Conservation (phyloP, 2,888 invertebrate genomes). For the Lepidochrysops patricia region DNA sequence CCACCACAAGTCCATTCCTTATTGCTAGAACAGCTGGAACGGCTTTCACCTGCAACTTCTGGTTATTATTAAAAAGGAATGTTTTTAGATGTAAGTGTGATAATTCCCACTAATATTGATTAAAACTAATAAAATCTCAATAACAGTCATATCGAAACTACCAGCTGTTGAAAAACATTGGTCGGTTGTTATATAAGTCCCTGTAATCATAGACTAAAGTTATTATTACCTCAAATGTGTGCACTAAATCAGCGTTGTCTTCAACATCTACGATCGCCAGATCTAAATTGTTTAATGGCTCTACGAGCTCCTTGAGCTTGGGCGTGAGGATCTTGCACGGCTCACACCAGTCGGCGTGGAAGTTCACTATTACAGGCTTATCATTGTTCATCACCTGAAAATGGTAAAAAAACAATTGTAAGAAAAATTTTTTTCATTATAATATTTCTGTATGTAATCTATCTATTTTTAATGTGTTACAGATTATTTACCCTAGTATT, state of each 20-base stretch:
- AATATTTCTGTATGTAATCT: too few relatives aligned
- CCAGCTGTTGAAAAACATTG: too few relatives aligned
- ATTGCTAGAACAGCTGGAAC: slow-evolving; percentile 89
- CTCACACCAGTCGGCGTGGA: slow-evolving; percentile 94
- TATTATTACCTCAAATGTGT: slow-evolving; percentile 80
- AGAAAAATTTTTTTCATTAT: too few relatives aligned
- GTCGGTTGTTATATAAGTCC: too few relatives aligned
- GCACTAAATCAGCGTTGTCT: slow-evolving; percentile 85
- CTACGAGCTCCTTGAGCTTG: slow-evolving; percentile 84
- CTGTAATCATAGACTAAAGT: too few relatives aligned
- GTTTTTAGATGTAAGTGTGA: too few relatives aligned
- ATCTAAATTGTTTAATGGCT: slow-evolving; percentile 81
- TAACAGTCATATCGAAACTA: too few relatives aligned
- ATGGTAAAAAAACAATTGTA: too few relatives aligned
- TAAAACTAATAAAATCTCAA: too few relatives aligned
- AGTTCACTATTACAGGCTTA: slow-evolving; percentile 91
- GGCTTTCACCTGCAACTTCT: slow-evolving; percentile 78
- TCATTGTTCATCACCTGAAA: slow-evolving; percentile 84
- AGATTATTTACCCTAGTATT: too few relatives aligned
- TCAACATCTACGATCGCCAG: slow-evolving; percentile 89
- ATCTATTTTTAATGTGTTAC: too few relatives aligned
- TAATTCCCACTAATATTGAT: too few relatives aligned
- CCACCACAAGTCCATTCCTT: slow-evolving; percentile 86
- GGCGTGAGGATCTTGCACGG: slow-evolving; percentile 91
- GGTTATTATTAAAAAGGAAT: neutral